A percentile compares a stretch with the other conserved stretches of the same genome.
These are phyloP conservation scores for Hippocampus guttulatus DNA, from an alignment of 2,113 vertebrate species.

Conservation along the genomic window DNA sequence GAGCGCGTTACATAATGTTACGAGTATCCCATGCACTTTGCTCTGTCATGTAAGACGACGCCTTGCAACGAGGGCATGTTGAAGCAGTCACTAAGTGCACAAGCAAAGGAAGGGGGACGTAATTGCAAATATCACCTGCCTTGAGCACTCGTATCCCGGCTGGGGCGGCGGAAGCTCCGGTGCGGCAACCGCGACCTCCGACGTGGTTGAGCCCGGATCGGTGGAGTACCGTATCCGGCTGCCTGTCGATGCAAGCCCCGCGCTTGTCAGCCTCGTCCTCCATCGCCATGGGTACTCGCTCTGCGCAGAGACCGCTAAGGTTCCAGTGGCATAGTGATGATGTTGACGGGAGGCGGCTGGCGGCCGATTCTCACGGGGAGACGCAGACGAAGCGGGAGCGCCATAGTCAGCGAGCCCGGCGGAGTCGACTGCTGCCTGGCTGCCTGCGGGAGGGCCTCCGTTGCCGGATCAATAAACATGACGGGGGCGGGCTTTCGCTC, in stretches of 20 bases:
- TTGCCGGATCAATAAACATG: constrained; percentile 67
- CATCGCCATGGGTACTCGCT: constrained; percentile 62
- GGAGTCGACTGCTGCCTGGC: constrained; percentile 55
- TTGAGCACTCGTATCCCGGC: constrained; percentile 77
- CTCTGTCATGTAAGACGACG: constrained; percentile 8
- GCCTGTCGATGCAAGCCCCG: constrained; percentile 66
- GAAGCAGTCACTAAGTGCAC: not conserved
- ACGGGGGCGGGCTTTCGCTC: constrained; percentile 50
- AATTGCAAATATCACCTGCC: constrained; percentile 53
- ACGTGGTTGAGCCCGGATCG: constrained; percentile 57
- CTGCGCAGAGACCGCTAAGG: constrained; percentile 8
- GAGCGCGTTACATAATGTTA: constrained; percentile 2
- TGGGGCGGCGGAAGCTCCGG: constrained; percentile 54
- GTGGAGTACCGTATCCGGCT: constrained; percentile 63
- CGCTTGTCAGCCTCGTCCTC: constrained; percentile 66
- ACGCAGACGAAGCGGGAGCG: constrained; percentile 59
- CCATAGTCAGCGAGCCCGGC: constrained; percentile 65
- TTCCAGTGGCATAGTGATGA: not conserved
- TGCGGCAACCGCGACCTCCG: constrained; percentile 62
- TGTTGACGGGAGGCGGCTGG: constrained; percentile 4
- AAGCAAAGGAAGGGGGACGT: not conserved
- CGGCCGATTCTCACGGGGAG: constrained; percentile 60
- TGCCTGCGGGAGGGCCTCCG: constrained; percentile 43
- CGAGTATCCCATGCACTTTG: constrained; percentile 31
- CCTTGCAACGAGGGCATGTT: not conserved